Evolutionary conservation across 2,113 vertebrate species (phyloP), one percentile per base, ranked within the genome.

Genomic region (Phyllopteryx taeniolatus): DNA sequence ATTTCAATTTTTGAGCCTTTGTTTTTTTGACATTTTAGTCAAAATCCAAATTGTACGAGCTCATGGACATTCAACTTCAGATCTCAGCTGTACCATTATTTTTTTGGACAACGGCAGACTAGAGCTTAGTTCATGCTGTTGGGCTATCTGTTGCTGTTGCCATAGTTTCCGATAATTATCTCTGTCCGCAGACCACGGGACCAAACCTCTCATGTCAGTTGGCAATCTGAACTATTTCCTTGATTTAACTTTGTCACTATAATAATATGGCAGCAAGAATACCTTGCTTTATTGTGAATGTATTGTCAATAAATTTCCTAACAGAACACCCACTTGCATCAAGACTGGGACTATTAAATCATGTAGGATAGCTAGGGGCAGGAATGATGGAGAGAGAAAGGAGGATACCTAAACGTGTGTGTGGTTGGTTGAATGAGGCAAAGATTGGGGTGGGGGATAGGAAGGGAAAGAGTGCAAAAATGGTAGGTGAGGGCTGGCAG

Each of bases 401-500:
- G 7, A 60, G 5, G 5, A 33, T 49, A 63, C 17, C 33, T 6
- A 20, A 10, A 20, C 5, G 22, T 33, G n/a, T 57, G 9, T 22
- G n/a, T 57, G 54, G 8, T 47, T 22, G 54, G 9, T 13, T 60
- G 27, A 60, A 17, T 33, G 35, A 42, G 61, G 8, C 62, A 64
- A 44, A 8, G 20, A 44, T 63, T 39, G 14, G 1, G 19, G 62
- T 20, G 42, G 63, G 19, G 3, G 19, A 10, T 19, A 39, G 9
- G 39, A 17, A 62, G 47, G 35, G 8, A 43, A 57, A 44, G 66
- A 61, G 63, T 0, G 14, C 3, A 54, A 66, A 73, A 77, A 82
- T 75, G 81, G 75, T 20, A 77, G 60, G 4, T 39, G 76, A 84
- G 80, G 77, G 74, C 57, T 68, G 73, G 64, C 4, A 71, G 72